Percentiles rank a stretch among this genome's conserved stretches.
These are phyloP conservation scores for Drosophila micromelanica DNA, from an alignment of 1,140 invertebrate species.

Conservation along the genomic window DNA sequence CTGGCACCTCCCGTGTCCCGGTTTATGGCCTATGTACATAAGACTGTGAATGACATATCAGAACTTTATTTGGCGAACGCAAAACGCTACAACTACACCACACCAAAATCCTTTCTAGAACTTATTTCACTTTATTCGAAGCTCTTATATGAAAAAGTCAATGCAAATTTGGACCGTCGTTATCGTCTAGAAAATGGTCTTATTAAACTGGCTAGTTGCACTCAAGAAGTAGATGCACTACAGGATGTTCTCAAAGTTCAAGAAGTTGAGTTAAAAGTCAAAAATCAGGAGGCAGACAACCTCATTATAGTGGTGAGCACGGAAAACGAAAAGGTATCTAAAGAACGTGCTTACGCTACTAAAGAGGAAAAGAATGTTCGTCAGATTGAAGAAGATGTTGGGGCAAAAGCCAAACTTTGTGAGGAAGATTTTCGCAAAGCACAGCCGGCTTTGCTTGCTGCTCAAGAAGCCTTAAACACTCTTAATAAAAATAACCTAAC, in stretches of 20 bases:
- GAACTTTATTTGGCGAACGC: constrained; percentile 93
- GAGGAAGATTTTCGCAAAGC: constrained; percentile 95
- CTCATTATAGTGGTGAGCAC: constrained; percentile 95
- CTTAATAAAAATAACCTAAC: constrained; percentile 97
- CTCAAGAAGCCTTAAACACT: constrained; percentile 95
- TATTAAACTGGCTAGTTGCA: constrained; percentile 92
- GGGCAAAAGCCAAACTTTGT: constrained; percentile 93
- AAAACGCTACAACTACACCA: constrained; percentile 97
- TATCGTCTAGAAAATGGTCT: constrained; percentile 93
- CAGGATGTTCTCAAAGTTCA: constrained; percentile 92
- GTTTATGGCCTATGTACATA: constrained; percentile 97
- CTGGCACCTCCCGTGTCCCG: constrained; percentile 89
- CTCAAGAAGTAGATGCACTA: constrained; percentile 89
- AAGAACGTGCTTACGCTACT: constrained; percentile 92
- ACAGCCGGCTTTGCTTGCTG: constrained; percentile 94
- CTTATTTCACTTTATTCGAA: constrained; percentile 95
- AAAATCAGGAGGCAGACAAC: constrained; percentile 95
- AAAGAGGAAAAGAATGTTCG: constrained; percentile 96
- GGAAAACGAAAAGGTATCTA: constrained; percentile 95
- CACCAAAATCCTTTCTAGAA: constrained; percentile 98
- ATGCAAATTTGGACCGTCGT: constrained; percentile 92
- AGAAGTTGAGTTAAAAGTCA: constrained; percentile 94
- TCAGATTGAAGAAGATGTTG: constrained; percentile 94
- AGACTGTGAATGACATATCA: constrained; percentile 94
- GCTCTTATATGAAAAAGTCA: constrained; percentile 91